Evolutionary conservation across 2,113 vertebrate genomes (phyloP).

Genomic region (Paradisaea rubra): DNA sequence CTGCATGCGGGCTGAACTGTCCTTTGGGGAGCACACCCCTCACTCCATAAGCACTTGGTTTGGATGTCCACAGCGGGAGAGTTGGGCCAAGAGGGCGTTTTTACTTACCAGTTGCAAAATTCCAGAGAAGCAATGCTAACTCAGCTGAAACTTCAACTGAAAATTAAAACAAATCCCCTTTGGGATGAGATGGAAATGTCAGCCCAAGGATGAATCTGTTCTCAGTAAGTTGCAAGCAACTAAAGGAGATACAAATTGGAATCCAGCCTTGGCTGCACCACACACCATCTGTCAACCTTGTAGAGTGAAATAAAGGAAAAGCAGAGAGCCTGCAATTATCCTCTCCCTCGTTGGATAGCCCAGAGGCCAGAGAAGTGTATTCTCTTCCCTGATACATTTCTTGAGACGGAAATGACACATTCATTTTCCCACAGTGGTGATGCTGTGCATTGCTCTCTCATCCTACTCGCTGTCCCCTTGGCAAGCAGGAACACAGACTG

Average conservation of each 20-base stretch:
- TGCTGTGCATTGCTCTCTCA: rapidly evolving
- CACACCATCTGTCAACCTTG: slow-evolving; percentile 41
- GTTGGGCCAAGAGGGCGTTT: neutral
- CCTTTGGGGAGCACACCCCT: neutral
- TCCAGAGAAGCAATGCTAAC: neutral
- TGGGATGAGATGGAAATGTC: slow-evolving; percentile 49
- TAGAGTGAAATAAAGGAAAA: neutral
- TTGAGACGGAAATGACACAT: neutral
- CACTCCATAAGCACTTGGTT: neutral
- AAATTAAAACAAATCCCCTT: slow-evolving; percentile 32
- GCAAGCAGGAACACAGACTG: neutral
- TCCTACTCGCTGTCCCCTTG: neutral
- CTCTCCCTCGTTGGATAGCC: neutral
- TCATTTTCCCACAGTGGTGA: neutral
- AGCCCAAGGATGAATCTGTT: slow-evolving; percentile 46
- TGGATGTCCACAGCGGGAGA: neutral
- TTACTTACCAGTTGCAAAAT: neutral
- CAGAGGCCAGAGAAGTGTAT: neutral
- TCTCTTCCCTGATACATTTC: neutral
- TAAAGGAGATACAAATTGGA: slow-evolving; percentile 13
- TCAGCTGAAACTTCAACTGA: slow-evolving; percentile 7
- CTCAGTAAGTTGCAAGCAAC: neutral
- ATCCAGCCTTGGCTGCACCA: slow-evolving; percentile 29
- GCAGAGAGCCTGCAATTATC: neutral
- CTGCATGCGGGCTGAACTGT: neutral